Base-by-base conservation (phyloP, 2,113 vertebrate species). In the Eolophus roseicapilla region DNA sequence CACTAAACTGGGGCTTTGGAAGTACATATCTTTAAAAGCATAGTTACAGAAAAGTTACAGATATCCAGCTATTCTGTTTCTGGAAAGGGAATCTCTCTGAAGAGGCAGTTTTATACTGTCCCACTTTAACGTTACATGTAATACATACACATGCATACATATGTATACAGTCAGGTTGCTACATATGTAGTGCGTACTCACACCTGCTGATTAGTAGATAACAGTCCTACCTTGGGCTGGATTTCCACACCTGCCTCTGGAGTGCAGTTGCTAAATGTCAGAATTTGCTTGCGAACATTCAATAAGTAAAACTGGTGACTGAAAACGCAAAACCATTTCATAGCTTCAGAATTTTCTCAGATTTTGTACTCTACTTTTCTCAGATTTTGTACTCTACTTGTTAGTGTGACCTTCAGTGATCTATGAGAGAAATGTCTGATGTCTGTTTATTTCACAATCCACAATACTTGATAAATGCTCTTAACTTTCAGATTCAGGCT, bases 71-170 rank as follows among this genome's bases (percentile, higher is more conserved):
- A 9, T 50, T 76, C 46, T 53, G 14, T 49, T 92, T 85, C 70
- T 79, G 52, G 18, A 19, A 71, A 33, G 37, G 8, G 11, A 59
- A 20, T n/a, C 11, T 71, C 57, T 82, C 44, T 52, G 49, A 89
- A 47, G 33, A 50, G 43, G 68, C 63, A 57, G 35, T 73, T 27
- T 84, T 88, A 21, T 23, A 25, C 3, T 27, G 46, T 21, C 19
- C 24, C n/a, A 46, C 17, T 71, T 53, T 52, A 44, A 13, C 21
- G 7, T 11, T 44, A 2, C 4, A 6, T 60, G 8, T 14, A 47
- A 44, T 13, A 39, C 6, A 24, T 17, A 19, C 21, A 7, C 5
- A 10, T 19, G 11, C 0, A 1, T 25, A 2, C 1, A 0, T 13
- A 41, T 0, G 3, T 10, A 9, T 17, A 5, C 41, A 50, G 16